Conservation (phyloP, 2,113 vertebrate genomes). For the Recurvirostra avosetta region DNA sequence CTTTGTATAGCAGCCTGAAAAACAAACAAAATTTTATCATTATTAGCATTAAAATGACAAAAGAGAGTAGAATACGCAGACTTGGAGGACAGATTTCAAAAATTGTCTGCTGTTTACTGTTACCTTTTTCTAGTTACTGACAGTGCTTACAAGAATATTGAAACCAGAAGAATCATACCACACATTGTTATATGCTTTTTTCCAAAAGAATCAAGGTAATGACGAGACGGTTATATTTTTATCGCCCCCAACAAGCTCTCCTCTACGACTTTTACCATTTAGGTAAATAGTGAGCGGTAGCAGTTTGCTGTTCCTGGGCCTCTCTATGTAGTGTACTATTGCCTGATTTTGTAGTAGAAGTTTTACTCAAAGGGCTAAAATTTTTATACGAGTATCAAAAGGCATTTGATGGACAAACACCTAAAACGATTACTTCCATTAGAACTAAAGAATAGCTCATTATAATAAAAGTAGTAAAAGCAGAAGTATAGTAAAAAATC, state of each 20-base stretch:
- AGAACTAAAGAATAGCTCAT: background rate
- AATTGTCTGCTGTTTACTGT: background rate
- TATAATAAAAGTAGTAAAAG: background rate
- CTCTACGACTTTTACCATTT: background rate
- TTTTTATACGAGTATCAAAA: background rate
- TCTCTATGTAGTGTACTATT: background rate
- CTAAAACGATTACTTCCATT: background rate
- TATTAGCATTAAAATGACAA: background rate
- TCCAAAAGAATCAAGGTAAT: background rate
- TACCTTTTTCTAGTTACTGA: background rate
- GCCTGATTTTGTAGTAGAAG: background rate
- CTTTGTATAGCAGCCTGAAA: conserved; percentile 92
- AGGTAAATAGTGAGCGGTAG: background rate
- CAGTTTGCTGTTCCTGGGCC: background rate
- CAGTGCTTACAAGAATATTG: background rate
- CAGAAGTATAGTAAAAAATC: too few relatives aligned
- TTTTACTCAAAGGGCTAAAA: background rate
- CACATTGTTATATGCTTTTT: fast-evolving
- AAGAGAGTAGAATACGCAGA: background rate
- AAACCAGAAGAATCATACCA: background rate
- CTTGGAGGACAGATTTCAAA: background rate
- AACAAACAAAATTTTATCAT: background rate
- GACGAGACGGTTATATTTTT: background rate
- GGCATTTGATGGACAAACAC: background rate
- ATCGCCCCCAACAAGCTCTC: background rate